A percentile compares a stretch with the other conserved stretches of the same genome.
These are phyloP conservation scores for Siniperca obscura DNA, from an alignment of 2,797 vertebrate species.

Conservation along the genomic window DNA sequence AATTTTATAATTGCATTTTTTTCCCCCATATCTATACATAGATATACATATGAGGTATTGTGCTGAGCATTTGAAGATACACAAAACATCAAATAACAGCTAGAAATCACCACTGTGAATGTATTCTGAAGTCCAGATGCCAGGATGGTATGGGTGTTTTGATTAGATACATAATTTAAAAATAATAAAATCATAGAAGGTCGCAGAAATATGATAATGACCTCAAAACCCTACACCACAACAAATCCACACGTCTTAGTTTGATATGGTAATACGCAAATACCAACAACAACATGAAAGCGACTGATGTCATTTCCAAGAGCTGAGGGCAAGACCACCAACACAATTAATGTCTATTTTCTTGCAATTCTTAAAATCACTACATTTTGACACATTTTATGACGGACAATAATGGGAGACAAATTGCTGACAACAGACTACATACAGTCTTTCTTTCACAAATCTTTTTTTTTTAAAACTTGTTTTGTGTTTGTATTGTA, in stretches of 20 bases:
- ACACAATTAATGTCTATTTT: too few species aligned
- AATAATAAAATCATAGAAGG: background rate
- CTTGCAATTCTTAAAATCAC: too few species aligned
- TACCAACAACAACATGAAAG: background rate
- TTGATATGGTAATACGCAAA: slow-evolving; percentile 2
- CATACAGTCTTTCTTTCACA: background rate
- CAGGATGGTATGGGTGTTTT: background rate
- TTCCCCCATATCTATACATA: background rate
- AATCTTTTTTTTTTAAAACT: too few species aligned
- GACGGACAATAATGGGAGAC: background rate
- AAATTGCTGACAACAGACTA: background rate
- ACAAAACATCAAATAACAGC: background rate
- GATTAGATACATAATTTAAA: background rate
- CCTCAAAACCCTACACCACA: background rate
- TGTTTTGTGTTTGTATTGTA: background rate
- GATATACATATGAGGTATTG: background rate
- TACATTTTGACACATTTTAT: background rate
- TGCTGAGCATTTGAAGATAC: background rate
- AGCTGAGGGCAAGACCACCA: background rate
- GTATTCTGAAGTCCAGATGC: background rate
- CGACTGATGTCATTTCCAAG: background rate
- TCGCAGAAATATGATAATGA: background rate
- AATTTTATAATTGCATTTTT: too few species aligned
- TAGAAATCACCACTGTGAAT: background rate
- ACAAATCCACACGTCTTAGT: background rate